A percentile compares a stretch with the other conserved stretches of the same genome.
phyloP scores from a whole-genome alignment of 2,888 invertebrate genomes.

The Lepidocyrtoides sp. region DNA sequence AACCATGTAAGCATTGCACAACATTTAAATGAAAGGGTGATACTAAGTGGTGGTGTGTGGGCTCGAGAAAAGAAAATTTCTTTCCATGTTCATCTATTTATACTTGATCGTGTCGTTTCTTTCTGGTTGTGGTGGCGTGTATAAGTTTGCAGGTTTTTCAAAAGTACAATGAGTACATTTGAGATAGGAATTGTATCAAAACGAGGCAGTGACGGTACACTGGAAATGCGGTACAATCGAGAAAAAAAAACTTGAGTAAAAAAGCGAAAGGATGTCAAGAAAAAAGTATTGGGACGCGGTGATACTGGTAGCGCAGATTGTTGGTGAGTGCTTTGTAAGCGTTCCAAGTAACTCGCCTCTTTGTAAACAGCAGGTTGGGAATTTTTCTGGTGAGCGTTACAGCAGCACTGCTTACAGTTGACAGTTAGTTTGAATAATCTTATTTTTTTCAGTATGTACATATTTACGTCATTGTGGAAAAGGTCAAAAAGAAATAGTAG shows the following conservation, averaged over 20 bases:
- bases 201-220: background rate
- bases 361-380: slow-evolving; percentile 15
- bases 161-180: slow-evolving; percentile 56
- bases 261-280: slow-evolving; percentile 17
- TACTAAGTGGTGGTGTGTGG: slow-evolving; percentile 26
- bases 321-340: slow-evolving; percentile 54
- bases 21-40: slow-evolving; percentile 64
- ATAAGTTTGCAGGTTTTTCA: slow-evolving; percentile 66
- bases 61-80: slow-evolving; percentile 48
- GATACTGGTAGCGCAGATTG: slow-evolving; percentile 9
- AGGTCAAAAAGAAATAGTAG: too few species aligned
- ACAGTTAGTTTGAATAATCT: background rate
- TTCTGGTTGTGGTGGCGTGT: too few species aligned
- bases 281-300: slow-evolving; percentile 32
- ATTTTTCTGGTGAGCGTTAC: slow-evolving; percentile 9
- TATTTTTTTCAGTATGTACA: background rate
- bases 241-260: slow-evolving; percentile 39
- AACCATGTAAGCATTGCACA: slow-evolving; percentile 20
- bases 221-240: background rate
- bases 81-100: slow-evolving; percentile 28
- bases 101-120: background rate
- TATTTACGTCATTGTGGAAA: too few species aligned
- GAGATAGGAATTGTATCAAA: background rate
- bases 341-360: slow-evolving; percentile 61
- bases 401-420: background rate